Conservation (phyloP, 2,888 invertebrate species). For the Eulithis prunata region DNA sequence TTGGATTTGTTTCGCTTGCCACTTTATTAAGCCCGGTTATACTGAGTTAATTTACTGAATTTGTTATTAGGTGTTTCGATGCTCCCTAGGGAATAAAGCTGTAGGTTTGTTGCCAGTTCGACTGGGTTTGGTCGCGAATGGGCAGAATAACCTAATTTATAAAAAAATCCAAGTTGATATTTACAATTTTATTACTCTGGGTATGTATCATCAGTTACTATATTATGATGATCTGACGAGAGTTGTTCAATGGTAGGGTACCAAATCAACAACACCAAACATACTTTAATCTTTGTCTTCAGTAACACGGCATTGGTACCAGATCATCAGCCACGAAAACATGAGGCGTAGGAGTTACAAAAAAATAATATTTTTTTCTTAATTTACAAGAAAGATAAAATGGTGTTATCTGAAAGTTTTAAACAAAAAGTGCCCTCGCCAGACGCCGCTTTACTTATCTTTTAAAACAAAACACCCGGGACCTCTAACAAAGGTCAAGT, state of each 20-base stretch:
- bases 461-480: constrained; percentile 17
- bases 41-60: constrained; percentile 12
- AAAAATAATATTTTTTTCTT: too few species aligned
- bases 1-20: constrained; percentile 33
- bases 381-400: constrained; percentile 6
- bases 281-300: too few species aligned
- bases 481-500: constrained; percentile 22
- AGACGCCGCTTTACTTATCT: constrained; percentile 1
- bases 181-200: neutral
- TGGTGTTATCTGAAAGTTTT: constrained; percentile 9
- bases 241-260: too few species aligned
- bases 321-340: too few species aligned
- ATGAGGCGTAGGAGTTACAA: too few species aligned
- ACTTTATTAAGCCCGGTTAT: constrained; percentile 24
- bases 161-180: neutral
- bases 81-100: neutral
- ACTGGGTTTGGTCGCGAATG: neutral
- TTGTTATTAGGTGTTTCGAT: constrained; percentile 11
- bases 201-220: too few species aligned
- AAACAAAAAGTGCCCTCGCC: constrained; percentile 1
- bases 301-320: too few species aligned
- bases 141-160: neutral
- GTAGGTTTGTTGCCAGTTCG: constrained; percentile 1
- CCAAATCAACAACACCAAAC: too few species aligned
- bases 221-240: too few species aligned